These are phyloP conservation scores for Garrulus glandarius DNA, from an alignment of 2,797 vertebrate species.

Conservation along the genomic window DNA sequence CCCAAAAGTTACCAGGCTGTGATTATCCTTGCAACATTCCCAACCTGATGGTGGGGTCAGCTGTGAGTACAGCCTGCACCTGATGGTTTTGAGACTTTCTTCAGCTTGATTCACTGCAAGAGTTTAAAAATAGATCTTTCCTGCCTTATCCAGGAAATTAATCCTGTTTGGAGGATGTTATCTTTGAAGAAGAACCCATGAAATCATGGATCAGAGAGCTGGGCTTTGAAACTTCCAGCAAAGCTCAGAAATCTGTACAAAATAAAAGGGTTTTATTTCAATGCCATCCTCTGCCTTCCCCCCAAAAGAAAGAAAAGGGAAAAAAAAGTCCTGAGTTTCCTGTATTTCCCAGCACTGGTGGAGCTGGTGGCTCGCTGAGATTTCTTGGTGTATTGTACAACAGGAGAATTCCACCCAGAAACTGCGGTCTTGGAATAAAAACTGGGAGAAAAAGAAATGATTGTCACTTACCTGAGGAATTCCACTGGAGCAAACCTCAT, in stretches of 20 bases:
- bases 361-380: neutral
- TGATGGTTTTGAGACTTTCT: neutral
- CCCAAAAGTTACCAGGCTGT: neutral
- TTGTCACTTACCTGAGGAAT: neutral
- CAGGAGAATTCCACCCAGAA: neutral
- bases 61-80: accelerated
- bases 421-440: neutral
- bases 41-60: neutral
- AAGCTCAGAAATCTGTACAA: neutral
- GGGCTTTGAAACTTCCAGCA: neutral
- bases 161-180: neutral
- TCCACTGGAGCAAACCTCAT: neutral
- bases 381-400: too few relatives aligned
- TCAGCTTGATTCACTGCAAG: neutral
- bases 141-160: neutral
- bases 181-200: neutral
- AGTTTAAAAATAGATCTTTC: neutral
- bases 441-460: neutral
- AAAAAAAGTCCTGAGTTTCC: accelerated
- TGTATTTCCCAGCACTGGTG: neutral
- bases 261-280: neutral
- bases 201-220: neutral
- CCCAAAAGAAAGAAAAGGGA: neutral
- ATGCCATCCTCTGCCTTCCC: accelerated
- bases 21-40: neutral